phyloP scores from a whole-genome alignment of 1,140 invertebrate genomes.

The Geopemphigus sp. region DNA sequence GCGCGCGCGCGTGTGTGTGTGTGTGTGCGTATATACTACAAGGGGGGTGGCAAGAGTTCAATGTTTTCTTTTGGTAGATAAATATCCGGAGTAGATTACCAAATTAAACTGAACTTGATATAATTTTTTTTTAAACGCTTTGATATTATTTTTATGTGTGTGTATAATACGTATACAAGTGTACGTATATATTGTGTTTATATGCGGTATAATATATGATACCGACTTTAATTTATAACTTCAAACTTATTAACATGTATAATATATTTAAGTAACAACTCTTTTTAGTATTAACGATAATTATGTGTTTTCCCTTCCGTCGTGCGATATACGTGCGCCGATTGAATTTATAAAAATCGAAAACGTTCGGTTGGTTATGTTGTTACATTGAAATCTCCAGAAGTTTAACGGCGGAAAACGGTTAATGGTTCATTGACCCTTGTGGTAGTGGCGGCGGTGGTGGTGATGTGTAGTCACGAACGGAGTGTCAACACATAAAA shows the following conservation, averaged over 20 bases:
- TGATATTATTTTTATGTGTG: neutral
- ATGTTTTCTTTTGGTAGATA: conserved; percentile 4
- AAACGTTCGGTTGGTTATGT: neutral
- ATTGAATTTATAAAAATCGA: neutral
- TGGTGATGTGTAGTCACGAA: conserved; percentile 21
- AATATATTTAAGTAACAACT: too few relatives aligned
- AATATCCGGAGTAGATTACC: conserved; percentile 14
- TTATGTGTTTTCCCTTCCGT: too few relatives aligned
- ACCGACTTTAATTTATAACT: too few relatives aligned
- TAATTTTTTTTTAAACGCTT: too few relatives aligned
- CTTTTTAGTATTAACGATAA: too few relatives aligned
- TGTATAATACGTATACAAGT: neutral
- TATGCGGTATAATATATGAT: too few relatives aligned
- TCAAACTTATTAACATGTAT: too few relatives aligned
- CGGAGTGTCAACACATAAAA: conserved; percentile 38
- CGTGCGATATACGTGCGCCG: too few relatives aligned
- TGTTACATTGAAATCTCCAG: neutral
- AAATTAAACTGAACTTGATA: conserved; percentile 6
- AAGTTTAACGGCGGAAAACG: conserved; percentile 28
- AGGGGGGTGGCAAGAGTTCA: neutral
- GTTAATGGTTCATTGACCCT: conserved; percentile 42
- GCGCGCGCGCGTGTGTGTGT: too few relatives aligned
- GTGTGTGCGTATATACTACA: too few relatives aligned
- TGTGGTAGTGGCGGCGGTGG: too few relatives aligned
- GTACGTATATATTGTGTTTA: neutral